phyloP scores from a whole-genome alignment of 2,113 vertebrate species.

The Micromys minutus region DNA sequence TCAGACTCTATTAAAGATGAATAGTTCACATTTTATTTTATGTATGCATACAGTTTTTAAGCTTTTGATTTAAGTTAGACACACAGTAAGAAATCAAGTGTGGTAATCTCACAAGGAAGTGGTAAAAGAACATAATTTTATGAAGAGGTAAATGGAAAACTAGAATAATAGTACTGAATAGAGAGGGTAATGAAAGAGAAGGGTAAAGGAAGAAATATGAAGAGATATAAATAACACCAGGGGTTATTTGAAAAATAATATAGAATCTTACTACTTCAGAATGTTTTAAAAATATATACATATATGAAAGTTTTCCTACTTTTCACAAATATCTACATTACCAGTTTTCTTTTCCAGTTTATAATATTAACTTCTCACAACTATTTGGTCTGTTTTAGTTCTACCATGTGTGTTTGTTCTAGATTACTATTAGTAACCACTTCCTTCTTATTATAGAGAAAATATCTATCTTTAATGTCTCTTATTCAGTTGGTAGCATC shows the following conservation, averaged over 20 bases:
- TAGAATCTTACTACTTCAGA: neutral
- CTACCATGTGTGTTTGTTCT: neutral
- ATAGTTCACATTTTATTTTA: neutral
- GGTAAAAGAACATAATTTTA: neutral
- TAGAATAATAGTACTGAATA: neutral
- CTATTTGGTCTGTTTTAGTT: neutral
- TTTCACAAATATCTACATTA: fast-evolving
- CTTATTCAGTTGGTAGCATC: no score
- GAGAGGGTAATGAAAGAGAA: neutral
- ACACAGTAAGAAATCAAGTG: neutral
- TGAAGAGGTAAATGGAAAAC: neutral
- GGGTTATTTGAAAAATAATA: neutral
- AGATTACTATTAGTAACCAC: neutral
- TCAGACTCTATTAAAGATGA: no score
- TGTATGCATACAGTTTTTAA: neutral
- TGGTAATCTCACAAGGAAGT: neutral
- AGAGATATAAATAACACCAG: neutral
- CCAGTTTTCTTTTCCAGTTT: neutral
- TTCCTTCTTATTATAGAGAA: neutral
- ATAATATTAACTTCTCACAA: neutral
- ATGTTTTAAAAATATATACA: neutral
- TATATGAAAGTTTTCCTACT: neutral
- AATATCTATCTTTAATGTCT: no score
- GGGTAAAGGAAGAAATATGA: neutral
- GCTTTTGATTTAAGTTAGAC: neutral